Percentiles rank a stretch among this genome's conserved stretches.
These are phyloP conservation scores for Acrobasis consociella DNA, from an alignment of 2,888 invertebrate genomes.

Conservation along the genomic window DNA sequence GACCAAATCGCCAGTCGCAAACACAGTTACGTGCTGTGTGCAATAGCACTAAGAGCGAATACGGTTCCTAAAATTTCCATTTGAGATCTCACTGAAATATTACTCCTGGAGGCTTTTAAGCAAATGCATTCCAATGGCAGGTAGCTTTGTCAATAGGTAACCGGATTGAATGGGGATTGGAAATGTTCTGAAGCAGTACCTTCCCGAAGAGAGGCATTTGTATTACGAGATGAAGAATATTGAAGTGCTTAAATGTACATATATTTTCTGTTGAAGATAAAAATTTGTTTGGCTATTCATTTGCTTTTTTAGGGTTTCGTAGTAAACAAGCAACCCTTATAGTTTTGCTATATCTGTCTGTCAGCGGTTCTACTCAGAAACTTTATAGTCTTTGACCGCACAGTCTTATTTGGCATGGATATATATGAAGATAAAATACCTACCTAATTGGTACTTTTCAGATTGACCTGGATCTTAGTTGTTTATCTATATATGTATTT, in stretches of 20 bases:
- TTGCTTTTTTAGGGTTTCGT: too few relatives aligned
- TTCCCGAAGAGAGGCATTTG: neutral
- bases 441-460: too few relatives aligned
- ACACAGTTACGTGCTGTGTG: neutral
- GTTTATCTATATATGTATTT: too few relatives aligned
- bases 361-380: too few relatives aligned
- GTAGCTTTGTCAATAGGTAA: constrained; percentile 44
- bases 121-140: constrained; percentile 46
- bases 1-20: neutral
- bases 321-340: too few relatives aligned
- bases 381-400: too few relatives aligned
- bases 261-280: neutral
- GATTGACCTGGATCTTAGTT: too few relatives aligned
- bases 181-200: constrained; percentile 17
- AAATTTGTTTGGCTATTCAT: too few relatives aligned
- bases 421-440: too few relatives aligned
- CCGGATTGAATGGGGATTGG: constrained; percentile 35
- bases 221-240: neutral
- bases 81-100: constrained; percentile 37
- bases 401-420: too few relatives aligned
- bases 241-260: too few relatives aligned
- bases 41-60: constrained; percentile 1
- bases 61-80: constrained; percentile 26
- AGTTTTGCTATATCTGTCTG: too few relatives aligned
- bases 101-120: constrained; percentile 46